Base-by-base conservation (phyloP, 2,888 invertebrate genomes). In the Galeruca laticollis region DNA sequence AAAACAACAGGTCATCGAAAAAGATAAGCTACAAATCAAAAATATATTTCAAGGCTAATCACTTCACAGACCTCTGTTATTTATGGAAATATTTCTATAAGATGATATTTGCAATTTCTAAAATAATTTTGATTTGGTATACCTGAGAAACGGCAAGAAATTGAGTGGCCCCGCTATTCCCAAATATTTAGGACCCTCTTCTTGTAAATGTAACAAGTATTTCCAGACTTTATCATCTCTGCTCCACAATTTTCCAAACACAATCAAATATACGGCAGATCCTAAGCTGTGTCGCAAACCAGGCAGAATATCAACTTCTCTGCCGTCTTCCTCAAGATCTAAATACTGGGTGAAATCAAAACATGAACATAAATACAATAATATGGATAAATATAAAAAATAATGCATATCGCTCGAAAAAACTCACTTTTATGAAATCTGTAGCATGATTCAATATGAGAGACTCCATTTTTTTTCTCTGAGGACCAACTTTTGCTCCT, bases 121-220 rank as follows among this genome's bases (percentile, higher is more conserved):
- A 26, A 26, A 26, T 26, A 26, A 26, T 5, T 1, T 26, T 26
- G 26, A 26, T 26, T 26, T 18, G 20, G 20, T 57, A 47, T 73
- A 78, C 79, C 79, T 76, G 18, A 79, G 68, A 68, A 78, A 91
- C 13, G 96, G 95, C 73, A 96, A 86, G 84, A 96, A 96, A 84
- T 96, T 96, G 2, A 95, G 88, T 11, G 92, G 90, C 2, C 93
- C 95, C 0, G 95, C 92, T 2, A 96, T 90, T 0, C 95, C 94
- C 81, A 96, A 92, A 78, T 92, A 89, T 81, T 94, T 92, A 60
- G 93, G 91, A 0, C 96, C 95, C 83, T 94, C 93, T 81, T 95
- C 94, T 83, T 95, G 94, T 61, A 94, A 86, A 76, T 91, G 86
- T 78, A 93, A 90, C 67, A 95, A 86, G 90, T 93, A 93, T 67